Evolutionary conservation across 2,888 invertebrate species (phyloP), one percentile per base, ranked within the genome.

Genomic region (Portevinia maculata): DNA sequence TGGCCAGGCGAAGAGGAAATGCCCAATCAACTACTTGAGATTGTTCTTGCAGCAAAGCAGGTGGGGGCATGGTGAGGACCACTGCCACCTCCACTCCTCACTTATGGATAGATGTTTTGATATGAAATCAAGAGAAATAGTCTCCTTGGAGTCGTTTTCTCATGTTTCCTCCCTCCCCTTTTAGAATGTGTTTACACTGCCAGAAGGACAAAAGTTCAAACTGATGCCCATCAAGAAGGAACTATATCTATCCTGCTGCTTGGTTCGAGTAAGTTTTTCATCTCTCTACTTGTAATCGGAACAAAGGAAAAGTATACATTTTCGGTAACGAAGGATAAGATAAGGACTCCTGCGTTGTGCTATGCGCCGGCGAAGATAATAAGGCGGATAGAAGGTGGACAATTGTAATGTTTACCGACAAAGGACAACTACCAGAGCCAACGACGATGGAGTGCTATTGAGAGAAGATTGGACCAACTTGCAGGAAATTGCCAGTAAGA

Each of bases 21-120:
- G 30, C 75, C 75, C 75, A 75, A 75, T 75, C 67, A 75, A 67
- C 75, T 60, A 44, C 67, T 67, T 46, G 46, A 75, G 53, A 75
- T 67, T 59, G 67, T 67, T 67, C 60, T 57, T 69, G 24, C 39
- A 34, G 46, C 21, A 55, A 13, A 6, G 8, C 52, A 13, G 30
- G 13, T 21, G 30, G 15, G 7, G 32, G 9, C 7, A 17, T 15
- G 1, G 11, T 28, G 34, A 32, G 7, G 19, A 11, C 13, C 9
- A 13, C 15, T 6, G 11, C 2, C 13, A n/a, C n/a, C 3, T 17
- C 13, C 19, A n/a, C 21, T n/a, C 3, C 30, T 13, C 30, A 19
- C 24, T 39, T 39, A 39, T 19, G 41, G 13, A 39, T 13, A 39
- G 34, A 46, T 44, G 46, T 55, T 53, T 55, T 53, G 34, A 50